Percentiles rank a stretch among this genome's conserved stretches.
Conservation (phyloP, 2,113 vertebrate species). For the Microtus oregoni region DNA sequence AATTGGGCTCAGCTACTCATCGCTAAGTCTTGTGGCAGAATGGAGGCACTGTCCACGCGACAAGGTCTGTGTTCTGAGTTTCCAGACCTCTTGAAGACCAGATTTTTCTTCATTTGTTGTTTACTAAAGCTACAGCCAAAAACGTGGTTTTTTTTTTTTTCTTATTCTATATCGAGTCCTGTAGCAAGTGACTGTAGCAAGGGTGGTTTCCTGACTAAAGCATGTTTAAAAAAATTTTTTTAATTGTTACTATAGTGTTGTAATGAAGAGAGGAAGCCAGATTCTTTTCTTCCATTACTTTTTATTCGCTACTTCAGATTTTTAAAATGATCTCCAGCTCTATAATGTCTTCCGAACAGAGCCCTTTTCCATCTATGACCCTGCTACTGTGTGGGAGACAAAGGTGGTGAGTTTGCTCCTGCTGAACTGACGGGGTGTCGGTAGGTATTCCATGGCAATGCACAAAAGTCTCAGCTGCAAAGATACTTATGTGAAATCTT, state of each 20-base stretch:
- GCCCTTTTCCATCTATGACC: constrained; percentile 74
- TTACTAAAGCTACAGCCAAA: constrained; percentile 88
- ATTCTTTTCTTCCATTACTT: constrained; percentile 85
- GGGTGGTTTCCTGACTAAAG: constrained; percentile 83
- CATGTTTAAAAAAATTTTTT: constrained; percentile 76
- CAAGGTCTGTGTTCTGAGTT: constrained; percentile 50
- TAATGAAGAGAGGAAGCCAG: constrained; percentile 81
- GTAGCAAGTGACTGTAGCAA: constrained; percentile 72
- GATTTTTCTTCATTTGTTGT: constrained; percentile 80
- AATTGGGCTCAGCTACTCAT: constrained; percentile 82
- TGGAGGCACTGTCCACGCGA: constrained; percentile 47
- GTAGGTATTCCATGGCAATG: constrained; percentile 64
- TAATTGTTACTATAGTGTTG: constrained; percentile 88
- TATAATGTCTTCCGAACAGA: constrained; percentile 81
- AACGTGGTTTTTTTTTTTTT: constrained; percentile 77
- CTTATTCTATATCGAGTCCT: constrained; percentile 82
- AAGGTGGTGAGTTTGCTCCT: constrained; percentile 59
- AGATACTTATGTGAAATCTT: constrained; percentile 76
- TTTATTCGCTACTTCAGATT: constrained; percentile 88
- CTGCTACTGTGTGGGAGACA: constrained; percentile 74
- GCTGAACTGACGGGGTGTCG: constrained; percentile 71
- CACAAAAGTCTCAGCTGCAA: constrained; percentile 75
- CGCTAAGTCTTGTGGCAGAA: constrained; percentile 77
- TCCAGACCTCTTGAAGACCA: constrained; percentile 77
- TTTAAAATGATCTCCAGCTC: constrained; percentile 87